Evolutionary conservation across 2,113 vertebrate genomes (phyloP).

Genomic region (Ailuropoda melanoleuca): DNA sequence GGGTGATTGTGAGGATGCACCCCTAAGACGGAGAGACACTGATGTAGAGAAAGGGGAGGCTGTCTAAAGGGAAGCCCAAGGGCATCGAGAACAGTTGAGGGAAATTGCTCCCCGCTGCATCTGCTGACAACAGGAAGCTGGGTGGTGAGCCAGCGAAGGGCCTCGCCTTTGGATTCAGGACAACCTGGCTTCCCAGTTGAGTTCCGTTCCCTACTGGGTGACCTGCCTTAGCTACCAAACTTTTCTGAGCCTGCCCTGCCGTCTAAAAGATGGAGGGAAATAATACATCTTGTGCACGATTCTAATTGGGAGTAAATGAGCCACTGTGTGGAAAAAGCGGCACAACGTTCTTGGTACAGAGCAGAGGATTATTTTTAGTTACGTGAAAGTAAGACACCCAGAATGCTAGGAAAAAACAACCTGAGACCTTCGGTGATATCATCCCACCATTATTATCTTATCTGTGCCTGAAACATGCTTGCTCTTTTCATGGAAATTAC

Average conservation of each 20-base stretch:
- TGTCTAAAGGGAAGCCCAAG: not conserved
- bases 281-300: not conserved
- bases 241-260: not conserved
- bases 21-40: not conserved
- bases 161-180: not conserved
- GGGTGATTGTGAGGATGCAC: not conserved
- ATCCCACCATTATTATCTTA: not conserved
- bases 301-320: not conserved
- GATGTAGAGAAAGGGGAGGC: not conserved
- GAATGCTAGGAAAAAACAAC: not conserved
- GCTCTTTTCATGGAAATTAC: not conserved
- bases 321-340: not conserved
- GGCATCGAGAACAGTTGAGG: not conserved
- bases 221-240: not conserved
- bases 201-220: not conserved
- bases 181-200: not conserved
- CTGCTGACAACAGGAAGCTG: not conserved
- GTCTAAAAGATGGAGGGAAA: not conserved
- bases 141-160: not conserved
- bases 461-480: not conserved
- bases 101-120: not conserved
- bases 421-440: not conserved
- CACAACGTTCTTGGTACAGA: not conserved
- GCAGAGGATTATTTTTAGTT: not conserved
- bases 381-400: not conserved